Base-by-base conservation (phyloP, 2,113 vertebrate genomes). In the Campylomormyrus numenius region DNA sequence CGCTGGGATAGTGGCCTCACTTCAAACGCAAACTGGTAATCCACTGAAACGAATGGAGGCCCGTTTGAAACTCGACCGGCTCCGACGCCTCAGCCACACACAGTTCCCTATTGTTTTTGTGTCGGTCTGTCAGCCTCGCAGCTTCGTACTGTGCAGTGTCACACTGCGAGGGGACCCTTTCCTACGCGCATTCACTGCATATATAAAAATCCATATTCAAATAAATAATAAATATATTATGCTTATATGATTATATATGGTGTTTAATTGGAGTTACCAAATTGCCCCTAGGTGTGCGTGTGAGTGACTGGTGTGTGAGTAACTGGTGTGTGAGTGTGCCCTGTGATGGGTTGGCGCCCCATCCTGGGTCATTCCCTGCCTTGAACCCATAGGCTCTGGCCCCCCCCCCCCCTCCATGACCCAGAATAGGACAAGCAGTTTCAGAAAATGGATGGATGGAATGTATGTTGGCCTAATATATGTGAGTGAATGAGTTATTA, bases 21-120 rank as follows among this genome's bases (percentile, higher is more conserved):
- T 95, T 95, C 94, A 96, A 95, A 96, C 92, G 80, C 93, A 95
- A 94, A 17, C 94, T 92, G 94, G 93, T 94, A 93, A 95, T 93
- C 90, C 90, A 58, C 89, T 91, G 89, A 94, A 93, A 94, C 91
- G 83, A 94, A 93, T 95, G 92, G 94, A 94, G 91, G 92, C 92
- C 91, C 93, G 90, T 66, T 21, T 66, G 87, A 35, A 46, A 46
- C 53, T 15, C 10, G 5, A 35, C 39, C 5, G 53, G 53, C 39
- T 88, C 11, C 49, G 21, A 24, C 24, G 21, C 9, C 42, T 27
- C 39, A 62, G 39, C 53, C 19, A 3, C 56, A 66, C 87, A 45
- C 39, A 21, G 48, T n/a, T 88, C 9, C 49, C 31, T 35, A 19
- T 45, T 74, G 77, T 52, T 7, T 88, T 49, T 58, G 52, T 19